Evolutionary conservation across 2,113 vertebrate genomes (phyloP).

Genomic region (Apodemus sylvaticus): DNA sequence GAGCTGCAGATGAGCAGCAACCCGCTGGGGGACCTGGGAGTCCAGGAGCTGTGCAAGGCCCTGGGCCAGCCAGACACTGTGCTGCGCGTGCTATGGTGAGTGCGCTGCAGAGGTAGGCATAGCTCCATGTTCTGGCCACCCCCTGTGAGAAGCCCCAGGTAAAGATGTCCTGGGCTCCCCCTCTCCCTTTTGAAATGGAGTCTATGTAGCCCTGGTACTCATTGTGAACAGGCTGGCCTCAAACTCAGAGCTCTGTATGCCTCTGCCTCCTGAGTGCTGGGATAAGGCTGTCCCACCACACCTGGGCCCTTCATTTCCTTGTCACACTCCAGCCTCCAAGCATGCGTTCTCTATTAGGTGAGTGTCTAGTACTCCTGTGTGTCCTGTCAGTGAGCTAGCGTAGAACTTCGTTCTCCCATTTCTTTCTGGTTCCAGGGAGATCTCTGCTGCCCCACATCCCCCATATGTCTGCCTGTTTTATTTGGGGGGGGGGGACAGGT

Average conservation of each 20-base stretch:
- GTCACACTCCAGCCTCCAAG: neutral
- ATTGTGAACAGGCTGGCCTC: neutral
- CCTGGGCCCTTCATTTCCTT: neutral
- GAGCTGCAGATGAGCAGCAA: slow-evolving; percentile 84
- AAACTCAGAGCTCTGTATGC: neutral
- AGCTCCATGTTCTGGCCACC: no score
- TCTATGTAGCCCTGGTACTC: neutral
- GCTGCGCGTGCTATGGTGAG: slow-evolving; percentile 84
- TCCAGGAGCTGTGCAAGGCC: slow-evolving; percentile 77
- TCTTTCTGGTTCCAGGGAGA: neutral
- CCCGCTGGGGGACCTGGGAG: slow-evolving; percentile 77
- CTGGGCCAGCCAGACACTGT: slow-evolving; percentile 74
- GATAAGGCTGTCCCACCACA: neutral
- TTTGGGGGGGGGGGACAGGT: no score
- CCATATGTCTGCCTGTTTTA: neutral
- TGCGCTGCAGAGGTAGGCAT: no score
- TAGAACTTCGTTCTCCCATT: no score
- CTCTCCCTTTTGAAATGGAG: neutral
- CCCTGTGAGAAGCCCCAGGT: neutral
- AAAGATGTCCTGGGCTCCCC: neutral
- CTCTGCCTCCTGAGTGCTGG: neutral
- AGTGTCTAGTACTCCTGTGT: neutral
- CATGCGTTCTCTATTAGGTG: neutral
- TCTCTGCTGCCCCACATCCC: neutral
- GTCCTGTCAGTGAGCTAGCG: neutral